A percentile compares a stretch with the other conserved stretches of the same genome.
These are phyloP conservation scores for Pterostichus niger DNA, from an alignment of 2,888 invertebrate species.

Conservation along the genomic window DNA sequence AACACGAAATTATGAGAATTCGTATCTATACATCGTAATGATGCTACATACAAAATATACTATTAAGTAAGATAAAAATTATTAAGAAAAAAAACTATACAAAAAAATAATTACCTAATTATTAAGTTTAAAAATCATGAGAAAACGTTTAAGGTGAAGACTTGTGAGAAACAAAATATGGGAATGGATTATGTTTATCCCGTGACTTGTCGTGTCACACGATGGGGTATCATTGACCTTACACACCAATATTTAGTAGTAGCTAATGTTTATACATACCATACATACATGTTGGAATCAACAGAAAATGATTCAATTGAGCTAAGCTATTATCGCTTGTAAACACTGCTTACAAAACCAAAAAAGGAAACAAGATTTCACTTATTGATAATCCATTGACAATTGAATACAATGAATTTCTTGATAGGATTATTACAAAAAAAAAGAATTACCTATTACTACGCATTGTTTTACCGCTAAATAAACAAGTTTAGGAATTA, in stretches of 20 bases:
- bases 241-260: constrained; percentile 67
- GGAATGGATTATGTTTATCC: constrained; percentile 48
- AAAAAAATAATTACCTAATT: constrained; percentile 60
- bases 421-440: constrained; percentile 69
- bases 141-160: constrained; percentile 36
- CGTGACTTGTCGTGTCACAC: constrained; percentile 9
- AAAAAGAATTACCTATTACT: constrained; percentile 51
- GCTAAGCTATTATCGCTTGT: constrained; percentile 65
- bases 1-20: constrained; percentile 47
- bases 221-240: constrained; percentile 45
- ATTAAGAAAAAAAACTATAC: constrained; percentile 47
- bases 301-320: constrained; percentile 69
- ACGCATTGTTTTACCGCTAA: constrained; percentile 63
- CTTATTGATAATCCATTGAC: constrained; percentile 76
- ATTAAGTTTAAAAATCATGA: constrained; percentile 58
- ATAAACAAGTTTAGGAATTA: constrained; percentile 60
- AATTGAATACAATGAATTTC: constrained; percentile 78
- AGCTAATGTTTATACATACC: constrained; percentile 64
- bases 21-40: constrained; percentile 59
- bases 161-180: constrained; percentile 24
- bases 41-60: constrained; percentile 54
- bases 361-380: constrained; percentile 66
- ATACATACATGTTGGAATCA: constrained; percentile 73
- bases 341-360: constrained; percentile 66
- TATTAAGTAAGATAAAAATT: constrained; percentile 57